Base-by-base conservation (phyloP, 2,888 invertebrate species). In the Venusia cambrica region DNA sequence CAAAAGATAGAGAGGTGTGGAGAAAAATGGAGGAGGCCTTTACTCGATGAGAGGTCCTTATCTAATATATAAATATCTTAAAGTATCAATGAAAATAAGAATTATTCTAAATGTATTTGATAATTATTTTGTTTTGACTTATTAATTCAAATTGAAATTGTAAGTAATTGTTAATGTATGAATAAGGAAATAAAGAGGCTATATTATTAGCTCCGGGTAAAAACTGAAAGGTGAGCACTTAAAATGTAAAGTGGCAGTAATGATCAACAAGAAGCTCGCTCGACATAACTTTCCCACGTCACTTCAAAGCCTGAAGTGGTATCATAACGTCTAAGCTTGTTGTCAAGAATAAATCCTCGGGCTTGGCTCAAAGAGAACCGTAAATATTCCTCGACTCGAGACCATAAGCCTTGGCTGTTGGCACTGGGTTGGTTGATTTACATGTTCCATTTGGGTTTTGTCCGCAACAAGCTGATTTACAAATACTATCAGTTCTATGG, bases 371-470 rank as follows among this genome's bases (percentile, higher is more conserved):
- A 44, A 41, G 38, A 49, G 32, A 37, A 39, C 41, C 41, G 45
- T 51, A 51, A 48, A 51, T 50, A 48, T 45, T 41, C 33, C 27
- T 14, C 21, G 35, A 38, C 37, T 39, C 21, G 43, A 44, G 47
- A 45, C 45, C 48, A 39, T 43, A 48, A 48, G 48, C 45, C 41
- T n/a, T 45, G 48, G 36, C 13, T 42, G 41, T 51, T 48, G 51
- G 51, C 51, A 51, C 43, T 35, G 9, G 36, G 36, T 25, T 30
- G 41, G 39, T 48, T 44, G 45, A 46, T 51, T 45, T 48, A 51
- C 48, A 51, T 48, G 43, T 30, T 36, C 27, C 37, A 41, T 44
- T 45, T 31, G 38, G 31, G 35, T 38, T 21, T 29, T 36, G 37
- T 36, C 38, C 26, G 32, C 44, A 34, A 38, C 17, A 28, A 35